These are phyloP conservation scores for Noctua janthina DNA, from an alignment of 2,888 invertebrate genomes.

Conservation along the genomic window DNA sequence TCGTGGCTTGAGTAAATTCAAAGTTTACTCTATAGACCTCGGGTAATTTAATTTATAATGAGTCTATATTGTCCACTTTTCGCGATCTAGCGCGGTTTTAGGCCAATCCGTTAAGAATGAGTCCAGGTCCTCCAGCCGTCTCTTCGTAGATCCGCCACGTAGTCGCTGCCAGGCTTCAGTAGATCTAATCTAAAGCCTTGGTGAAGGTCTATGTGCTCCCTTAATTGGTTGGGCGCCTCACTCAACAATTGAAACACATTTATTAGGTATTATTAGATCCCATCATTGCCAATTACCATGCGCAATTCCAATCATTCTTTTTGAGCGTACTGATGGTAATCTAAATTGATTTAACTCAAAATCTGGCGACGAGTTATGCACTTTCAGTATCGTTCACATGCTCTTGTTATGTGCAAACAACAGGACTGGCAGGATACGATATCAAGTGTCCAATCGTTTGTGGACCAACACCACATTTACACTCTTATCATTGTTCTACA, in stretches of 20 bases:
- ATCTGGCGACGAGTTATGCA: neutral
- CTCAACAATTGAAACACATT: neutral
- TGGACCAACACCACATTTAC: neutral
- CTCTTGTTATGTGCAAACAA: neutral
- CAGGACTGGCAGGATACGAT: neutral
- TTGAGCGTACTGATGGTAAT: neutral
- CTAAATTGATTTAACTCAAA: neutral
- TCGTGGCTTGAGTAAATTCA: neutral
- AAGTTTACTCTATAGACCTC: neutral
- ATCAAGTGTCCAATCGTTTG: neutral
- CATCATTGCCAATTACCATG: conserved; percentile 23
- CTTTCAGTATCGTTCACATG: neutral
- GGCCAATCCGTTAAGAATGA: neutral
- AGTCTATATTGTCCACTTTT: too few species aligned
- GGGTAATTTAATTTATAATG: too few species aligned
- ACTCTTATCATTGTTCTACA: neutral
- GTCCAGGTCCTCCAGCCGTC: neutral
- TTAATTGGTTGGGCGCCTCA: neutral
- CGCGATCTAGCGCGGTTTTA: neutral
- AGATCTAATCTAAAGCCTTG: neutral
- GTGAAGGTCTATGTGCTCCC: neutral
- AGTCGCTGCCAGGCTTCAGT: neutral
- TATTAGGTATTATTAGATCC: conserved; percentile 12
- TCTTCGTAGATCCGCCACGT: neutral
- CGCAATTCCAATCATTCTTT: neutral